Base-by-base conservation (phyloP, 2,113 vertebrate genomes). In the Grallaria varia region DNA sequence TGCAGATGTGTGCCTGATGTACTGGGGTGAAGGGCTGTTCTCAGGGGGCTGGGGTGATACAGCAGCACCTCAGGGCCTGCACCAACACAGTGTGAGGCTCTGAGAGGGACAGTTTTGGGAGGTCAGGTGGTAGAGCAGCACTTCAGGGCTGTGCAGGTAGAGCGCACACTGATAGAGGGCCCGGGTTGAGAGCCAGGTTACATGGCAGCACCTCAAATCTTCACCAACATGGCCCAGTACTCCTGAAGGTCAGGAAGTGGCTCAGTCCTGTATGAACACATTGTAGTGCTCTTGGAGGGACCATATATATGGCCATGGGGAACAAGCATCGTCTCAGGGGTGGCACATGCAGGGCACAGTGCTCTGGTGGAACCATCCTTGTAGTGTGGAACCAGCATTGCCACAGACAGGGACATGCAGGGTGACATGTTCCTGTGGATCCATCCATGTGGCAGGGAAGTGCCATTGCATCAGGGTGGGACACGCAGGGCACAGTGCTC, bases 111-210 rank as follows among this genome's bases (percentile, higher is more conserved):
- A 5, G 9, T 40, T 68, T 25, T 4, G 7, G 52, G 31, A 37
- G 40, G 23, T 7, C 4, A 1, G 8, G 35, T 1, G 25, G 10
- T 0, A 9, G 7, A 5, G 22, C 63, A 52, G 33, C 9, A 0
- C 37, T 50, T 44, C 16, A 20, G 30, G 19, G 9, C 40, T 5
- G 16, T 2, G n/a, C n/a, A 35, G 60, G 30, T 7, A 21, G 1
- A 2, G 19, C 0, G 2, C 2, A n/a, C 11, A 12, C 44, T 17
- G 30, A 8, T 2, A 16, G 22, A 47, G 3, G 10, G 27, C 13
- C 6, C 14, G 1, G 14, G 27, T 1, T 16, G 28, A 37, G 44
- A 14, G 33, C 35, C 14, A 5, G 44, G 31, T 5, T 14, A 30
- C 19, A 14, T 0, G 0, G 37, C 63, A 58, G 24, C 25, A 22